phyloP scores from a whole-genome alignment of 1,140 invertebrate species.

The Arion vulgaris region DNA sequence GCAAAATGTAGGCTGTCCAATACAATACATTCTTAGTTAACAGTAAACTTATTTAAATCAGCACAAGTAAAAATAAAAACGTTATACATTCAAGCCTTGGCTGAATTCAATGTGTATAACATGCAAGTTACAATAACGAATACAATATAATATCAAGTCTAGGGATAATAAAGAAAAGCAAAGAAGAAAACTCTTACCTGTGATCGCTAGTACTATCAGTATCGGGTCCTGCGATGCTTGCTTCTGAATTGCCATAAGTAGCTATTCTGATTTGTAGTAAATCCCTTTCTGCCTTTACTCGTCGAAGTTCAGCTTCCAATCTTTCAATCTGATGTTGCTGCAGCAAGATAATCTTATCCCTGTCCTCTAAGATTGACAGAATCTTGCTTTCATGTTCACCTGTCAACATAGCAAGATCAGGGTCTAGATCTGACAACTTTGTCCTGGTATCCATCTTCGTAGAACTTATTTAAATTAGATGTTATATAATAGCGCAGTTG shows the following conservation, averaged over 20 bases:
- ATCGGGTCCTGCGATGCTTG: background rate
- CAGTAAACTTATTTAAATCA: too few species aligned
- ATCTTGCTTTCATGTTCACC: constrained; percentile 9
- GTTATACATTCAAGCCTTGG: too few species aligned
- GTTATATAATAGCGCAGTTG: too few species aligned
- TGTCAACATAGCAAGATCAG: background rate
- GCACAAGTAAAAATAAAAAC: too few species aligned
- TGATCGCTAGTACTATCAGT: too few species aligned
- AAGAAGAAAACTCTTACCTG: too few species aligned
- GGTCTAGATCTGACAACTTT: constrained; percentile 26
- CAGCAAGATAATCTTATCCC: constrained; percentile 30
- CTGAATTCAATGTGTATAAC: too few species aligned
- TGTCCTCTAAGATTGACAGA: constrained; percentile 29
- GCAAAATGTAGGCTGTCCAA: too few species aligned
- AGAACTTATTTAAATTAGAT: background rate
- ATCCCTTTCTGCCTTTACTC: constrained; percentile 27
- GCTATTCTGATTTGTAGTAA: constrained; percentile 22
- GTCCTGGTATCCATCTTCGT: constrained; percentile 17
- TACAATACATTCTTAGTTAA: too few species aligned
- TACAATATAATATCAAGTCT: too few species aligned
- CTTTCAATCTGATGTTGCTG: constrained; percentile 30
- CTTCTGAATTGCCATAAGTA: background rate
- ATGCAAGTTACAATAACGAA: too few species aligned
- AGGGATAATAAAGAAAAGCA: too few species aligned
- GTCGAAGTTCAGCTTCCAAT: constrained; percentile 9